Evolutionary conservation across 2,888 invertebrate species (phyloP).

Genomic region (Drosophila bunnanda): DNA sequence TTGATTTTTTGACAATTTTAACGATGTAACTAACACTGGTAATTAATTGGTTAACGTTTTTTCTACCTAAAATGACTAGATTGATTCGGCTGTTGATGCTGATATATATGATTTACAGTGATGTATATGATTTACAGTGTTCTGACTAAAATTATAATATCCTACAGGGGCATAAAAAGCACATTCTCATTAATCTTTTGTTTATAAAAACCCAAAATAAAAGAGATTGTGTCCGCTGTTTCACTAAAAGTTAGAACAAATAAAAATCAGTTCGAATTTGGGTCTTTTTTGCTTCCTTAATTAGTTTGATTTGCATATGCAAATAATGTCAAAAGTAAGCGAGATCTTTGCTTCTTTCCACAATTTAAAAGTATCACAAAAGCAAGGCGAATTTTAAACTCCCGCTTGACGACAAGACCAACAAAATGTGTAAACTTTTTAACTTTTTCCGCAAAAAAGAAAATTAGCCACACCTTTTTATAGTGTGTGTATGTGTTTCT

Average conservation of each 20-base stretch:
- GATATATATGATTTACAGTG: no score
- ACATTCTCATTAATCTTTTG: neutral
- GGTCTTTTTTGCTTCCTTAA: conserved; percentile 7
- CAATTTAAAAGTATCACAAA: conserved; percentile 23
- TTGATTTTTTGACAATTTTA: no score
- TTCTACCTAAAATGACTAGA: no score
- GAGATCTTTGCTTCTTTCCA: conserved; percentile 20
- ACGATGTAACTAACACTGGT: no score
- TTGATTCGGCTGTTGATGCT: no score
- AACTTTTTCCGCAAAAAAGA: conserved; percentile 36
- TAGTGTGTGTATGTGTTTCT: conserved; percentile 14
- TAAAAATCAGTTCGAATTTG: neutral
- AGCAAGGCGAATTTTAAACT: conserved; percentile 28
- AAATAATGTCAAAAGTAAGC: conserved; percentile 42
- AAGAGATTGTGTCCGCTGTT: conserved; percentile 3
- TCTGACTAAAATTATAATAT: no score
- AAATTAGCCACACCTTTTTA: conserved; percentile 58
- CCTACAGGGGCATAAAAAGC: no score
- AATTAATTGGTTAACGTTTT: no score
- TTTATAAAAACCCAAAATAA: conserved; percentile 1
- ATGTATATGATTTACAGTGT: no score
- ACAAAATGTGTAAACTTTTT: conserved; percentile 25
- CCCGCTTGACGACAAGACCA: conserved; percentile 26
- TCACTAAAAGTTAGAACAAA: neutral
- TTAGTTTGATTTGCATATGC: conserved; percentile 42